Evolutionary conservation across 2,113 vertebrate genomes (phyloP).

Genomic region (Ophthalmotilapia sp.): DNA sequence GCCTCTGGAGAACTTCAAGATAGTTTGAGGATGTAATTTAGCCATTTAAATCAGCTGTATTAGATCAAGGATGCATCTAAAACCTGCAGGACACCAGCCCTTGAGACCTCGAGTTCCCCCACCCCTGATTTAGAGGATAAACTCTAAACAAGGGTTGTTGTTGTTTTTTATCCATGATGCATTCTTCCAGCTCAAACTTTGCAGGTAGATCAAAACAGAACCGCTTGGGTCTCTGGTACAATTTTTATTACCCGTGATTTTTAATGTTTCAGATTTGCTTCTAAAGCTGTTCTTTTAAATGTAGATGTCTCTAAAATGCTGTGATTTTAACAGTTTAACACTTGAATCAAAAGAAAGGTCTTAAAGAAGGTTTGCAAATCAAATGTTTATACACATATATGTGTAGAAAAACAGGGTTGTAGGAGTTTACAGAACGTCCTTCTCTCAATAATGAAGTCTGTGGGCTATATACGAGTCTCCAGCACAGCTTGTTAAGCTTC

Average conservation of each 20-base stretch:
- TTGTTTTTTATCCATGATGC: background rate
- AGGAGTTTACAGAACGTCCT: background rate
- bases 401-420: background rate
- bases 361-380: background rate
- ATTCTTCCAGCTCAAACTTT: background rate
- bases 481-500: background rate
- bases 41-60: background rate
- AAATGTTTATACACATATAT: background rate
- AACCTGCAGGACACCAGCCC: background rate
- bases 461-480: background rate
- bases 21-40: background rate
- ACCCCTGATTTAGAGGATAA: background rate
- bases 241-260: accelerated
- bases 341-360: background rate
- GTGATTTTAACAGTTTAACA: background rate
- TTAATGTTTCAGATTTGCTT: background rate
- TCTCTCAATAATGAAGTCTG: background rate
- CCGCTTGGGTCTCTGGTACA: background rate
- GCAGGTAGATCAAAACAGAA: background rate
- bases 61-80: background rate
- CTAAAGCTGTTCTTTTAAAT: background rate
- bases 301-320: background rate
- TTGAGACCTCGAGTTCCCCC: background rate
- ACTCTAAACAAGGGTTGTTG: background rate
- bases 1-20: background rate